Base-by-base conservation (phyloP, 1,140 invertebrate species). In the Zaprionus kolodkinae region DNA sequence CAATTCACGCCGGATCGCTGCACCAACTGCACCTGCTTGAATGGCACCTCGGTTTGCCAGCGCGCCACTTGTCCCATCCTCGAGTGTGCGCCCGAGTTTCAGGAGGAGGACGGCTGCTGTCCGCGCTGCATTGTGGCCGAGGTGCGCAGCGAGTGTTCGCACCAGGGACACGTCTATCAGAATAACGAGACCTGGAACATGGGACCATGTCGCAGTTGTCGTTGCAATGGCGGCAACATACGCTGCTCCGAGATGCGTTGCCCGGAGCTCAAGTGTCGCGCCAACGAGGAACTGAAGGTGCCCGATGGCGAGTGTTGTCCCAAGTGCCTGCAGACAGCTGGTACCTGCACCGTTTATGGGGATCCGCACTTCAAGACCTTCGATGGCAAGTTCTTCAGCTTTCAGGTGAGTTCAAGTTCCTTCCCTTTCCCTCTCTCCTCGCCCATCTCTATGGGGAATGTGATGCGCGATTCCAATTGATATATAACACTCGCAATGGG, bases 311-410 rank as follows among this genome's bases (percentile, higher is more conserved):
- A 97, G 71, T 99, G 97, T 91, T 99, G 98, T 93, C 95, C 96
- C 1, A 95, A 95, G 78, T 99, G 98, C 92, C 95, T 97, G 30
- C 96, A 97, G 92, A 96, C 96, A 94, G 96, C 98, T 62, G 97
- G 97, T 6, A 96, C 97, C 0, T 99, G 98, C 92, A 97, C 97
- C 0, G 97, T 98, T 0, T 99, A 97, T 91, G 97, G 97, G 1
- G 97, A 99, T 93, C 97, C 97, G 0, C 97, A 99, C 89, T 99
- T 98, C 91, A 95, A 96, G 78, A 98, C 97, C 6, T 99, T 98
- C 91, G 98, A 99, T 86, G 97, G 97, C 17, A 96, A 96, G 82
- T 96, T 97, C 71, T 97, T 96, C 91, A 98, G 96, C 85, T 99
- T 98, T 90, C 97, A 98, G 93, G 97, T 75, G 30, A 54, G 67